Conservation (phyloP, 2,113 vertebrate species). For the Bos javanicus region DNA sequence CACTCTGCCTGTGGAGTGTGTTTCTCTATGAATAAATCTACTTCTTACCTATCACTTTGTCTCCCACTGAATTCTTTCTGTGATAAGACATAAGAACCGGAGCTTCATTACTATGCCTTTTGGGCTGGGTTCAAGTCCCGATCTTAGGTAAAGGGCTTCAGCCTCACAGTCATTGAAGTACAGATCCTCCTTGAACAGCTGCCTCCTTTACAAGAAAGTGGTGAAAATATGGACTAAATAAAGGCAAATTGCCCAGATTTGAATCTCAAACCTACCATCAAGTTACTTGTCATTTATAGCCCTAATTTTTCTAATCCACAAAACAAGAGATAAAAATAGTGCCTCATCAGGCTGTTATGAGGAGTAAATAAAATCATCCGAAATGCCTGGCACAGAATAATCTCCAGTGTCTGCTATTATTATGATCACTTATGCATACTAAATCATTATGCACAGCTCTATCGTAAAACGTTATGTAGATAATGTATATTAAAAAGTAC, state of each 20-base stretch:
- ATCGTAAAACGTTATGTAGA: background rate
- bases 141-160: background rate
- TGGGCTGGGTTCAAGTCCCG: background rate
- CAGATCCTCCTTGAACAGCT: background rate
- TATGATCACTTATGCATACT: background rate
- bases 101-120: background rate
- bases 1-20: background rate
- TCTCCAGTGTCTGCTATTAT: background rate
- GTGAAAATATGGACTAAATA: background rate
- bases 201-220: background rate
- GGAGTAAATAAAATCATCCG: constrained; percentile 36
- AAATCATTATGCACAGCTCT: background rate
- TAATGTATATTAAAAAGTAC: background rate
- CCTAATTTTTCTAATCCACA: background rate
- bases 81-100: background rate
- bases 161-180: background rate
- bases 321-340: constrained; percentile 10
- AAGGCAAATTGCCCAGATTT: background rate
- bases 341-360: background rate
- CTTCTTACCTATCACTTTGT: background rate
- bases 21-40: background rate
- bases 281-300: background rate
- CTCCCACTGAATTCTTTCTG: background rate
- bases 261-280: background rate
- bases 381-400: background rate